Conservation (phyloP, 2,888 invertebrate genomes). For the Chymomyza procnemis region DNA sequence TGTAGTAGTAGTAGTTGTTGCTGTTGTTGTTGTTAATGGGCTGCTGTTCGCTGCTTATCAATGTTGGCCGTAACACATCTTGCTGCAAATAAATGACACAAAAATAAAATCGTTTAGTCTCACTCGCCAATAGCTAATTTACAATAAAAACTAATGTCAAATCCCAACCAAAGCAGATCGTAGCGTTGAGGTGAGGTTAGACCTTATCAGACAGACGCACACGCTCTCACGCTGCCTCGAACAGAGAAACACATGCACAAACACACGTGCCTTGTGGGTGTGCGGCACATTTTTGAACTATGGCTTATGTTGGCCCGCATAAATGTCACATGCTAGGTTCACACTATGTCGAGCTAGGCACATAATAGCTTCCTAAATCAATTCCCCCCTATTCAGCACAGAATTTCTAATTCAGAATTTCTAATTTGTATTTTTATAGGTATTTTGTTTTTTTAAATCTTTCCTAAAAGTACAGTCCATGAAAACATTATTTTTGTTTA, state of each 20-base stretch:
- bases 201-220: slow-evolving; percentile 53
- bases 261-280: slow-evolving; percentile 5
- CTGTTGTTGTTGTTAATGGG: slow-evolving; percentile 3
- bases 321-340: slow-evolving; percentile 18
- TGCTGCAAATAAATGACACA: slow-evolving; percentile 34
- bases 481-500: too few relatives aligned
- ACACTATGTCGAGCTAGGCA: background rate
- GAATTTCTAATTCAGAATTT: too few relatives aligned
- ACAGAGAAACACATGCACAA: background rate
- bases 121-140: slow-evolving; percentile 72
- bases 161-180: background rate
- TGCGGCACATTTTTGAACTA: slow-evolving; percentile 22
- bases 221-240: slow-evolving; percentile 15
- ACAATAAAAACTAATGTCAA: slow-evolving; percentile 52
- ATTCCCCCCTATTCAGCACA: too few relatives aligned
- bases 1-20: slow-evolving; percentile 9
- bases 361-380: too few relatives aligned
- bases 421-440: too few relatives aligned
- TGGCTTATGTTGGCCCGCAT: slow-evolving; percentile 12
- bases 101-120: slow-evolving; percentile 57
- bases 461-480: too few relatives aligned
- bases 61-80: slow-evolving; percentile 44
- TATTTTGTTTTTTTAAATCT: too few relatives aligned
- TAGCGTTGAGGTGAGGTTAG: background rate
- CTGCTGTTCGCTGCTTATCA: slow-evolving; percentile 1